phyloP scores from a whole-genome alignment of 1,140 invertebrate species.

The Armadillidium nasatum region DNA sequence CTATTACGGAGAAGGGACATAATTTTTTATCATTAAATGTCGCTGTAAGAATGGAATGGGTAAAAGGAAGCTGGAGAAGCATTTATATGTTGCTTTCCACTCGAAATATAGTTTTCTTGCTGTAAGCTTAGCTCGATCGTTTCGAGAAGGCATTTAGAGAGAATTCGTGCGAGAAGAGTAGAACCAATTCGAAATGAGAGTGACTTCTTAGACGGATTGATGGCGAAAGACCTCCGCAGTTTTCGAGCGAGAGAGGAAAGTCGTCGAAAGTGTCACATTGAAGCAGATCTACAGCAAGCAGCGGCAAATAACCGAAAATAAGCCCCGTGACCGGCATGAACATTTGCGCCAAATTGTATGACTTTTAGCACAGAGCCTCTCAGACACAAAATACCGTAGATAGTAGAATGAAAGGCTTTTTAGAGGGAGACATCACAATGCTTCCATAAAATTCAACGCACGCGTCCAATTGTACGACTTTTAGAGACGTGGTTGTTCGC shows the following conservation, averaged over 20 bases:
- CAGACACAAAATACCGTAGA: constrained; percentile 10
- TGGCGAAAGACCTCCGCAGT: not conserved
- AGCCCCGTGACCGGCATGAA: constrained; percentile 3
- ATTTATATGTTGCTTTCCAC: constrained; percentile 3
- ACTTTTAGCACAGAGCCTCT: not conserved
- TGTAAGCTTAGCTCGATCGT: constrained; percentile 9
- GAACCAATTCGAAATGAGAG: not conserved
- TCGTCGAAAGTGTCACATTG: constrained; percentile 4
- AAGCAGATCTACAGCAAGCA: constrained; percentile 11
- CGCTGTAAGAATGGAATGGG: not conserved
- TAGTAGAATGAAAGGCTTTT: constrained; percentile 13
- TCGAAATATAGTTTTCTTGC: constrained; percentile 10
- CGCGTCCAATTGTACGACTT: constrained; percentile 8
- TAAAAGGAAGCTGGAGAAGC: not conserved
- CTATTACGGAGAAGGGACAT: too few relatives aligned
- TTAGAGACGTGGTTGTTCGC: constrained; percentile 8
- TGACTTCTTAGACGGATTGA: constrained; percentile 9
- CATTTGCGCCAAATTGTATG: constrained; percentile 9
- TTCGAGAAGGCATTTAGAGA: not conserved
- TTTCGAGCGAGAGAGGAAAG: not conserved
- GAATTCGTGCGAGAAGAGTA: not conserved
- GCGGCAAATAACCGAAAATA: constrained; percentile 12
- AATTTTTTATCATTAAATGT: not conserved
- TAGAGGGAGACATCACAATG: not conserved
- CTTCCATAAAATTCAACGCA: constrained; percentile 7